A percentile compares a stretch with the other conserved stretches of the same genome.
Conservation (phyloP, 2,797 vertebrate genomes). For the Pseudochirops corinnae region DNA sequence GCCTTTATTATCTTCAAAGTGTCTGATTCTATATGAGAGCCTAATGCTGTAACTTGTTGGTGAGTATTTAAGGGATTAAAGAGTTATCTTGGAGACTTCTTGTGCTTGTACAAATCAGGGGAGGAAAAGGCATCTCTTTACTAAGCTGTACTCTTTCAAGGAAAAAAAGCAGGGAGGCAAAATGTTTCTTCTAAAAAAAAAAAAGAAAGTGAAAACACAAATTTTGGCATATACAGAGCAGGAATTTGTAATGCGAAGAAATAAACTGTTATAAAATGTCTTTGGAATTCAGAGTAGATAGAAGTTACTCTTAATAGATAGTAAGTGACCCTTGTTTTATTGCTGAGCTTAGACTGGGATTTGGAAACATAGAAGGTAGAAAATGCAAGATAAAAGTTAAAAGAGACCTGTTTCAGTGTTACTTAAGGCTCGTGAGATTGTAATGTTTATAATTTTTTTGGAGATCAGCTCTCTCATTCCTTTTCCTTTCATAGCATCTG, state of each 20-base stretch:
- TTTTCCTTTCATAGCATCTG: not conserved
- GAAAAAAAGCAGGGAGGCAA: slow-evolving; percentile 33
- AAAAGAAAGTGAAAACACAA: slow-evolving; percentile 20
- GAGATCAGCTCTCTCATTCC: not conserved
- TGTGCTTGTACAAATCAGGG: slow-evolving; percentile 20
- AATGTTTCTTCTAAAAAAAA: slow-evolving; percentile 28
- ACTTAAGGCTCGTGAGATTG: slow-evolving; percentile 19
- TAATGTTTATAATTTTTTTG: slow-evolving; percentile 32
- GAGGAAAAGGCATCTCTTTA: slow-evolving; percentile 21
- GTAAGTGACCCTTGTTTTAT: not conserved
- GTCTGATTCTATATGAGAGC: not conserved
- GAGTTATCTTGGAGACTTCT: slow-evolving; percentile 17
- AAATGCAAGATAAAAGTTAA: not conserved
- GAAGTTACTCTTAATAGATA: not conserved
- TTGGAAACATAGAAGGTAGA: not conserved
- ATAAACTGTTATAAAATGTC: not conserved
- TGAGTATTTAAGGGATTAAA: slow-evolving; percentile 32
- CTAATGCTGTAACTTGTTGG: not conserved
- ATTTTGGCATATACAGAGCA: too few relatives aligned
- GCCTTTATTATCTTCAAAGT: not conserved
- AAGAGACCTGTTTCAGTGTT: not conserved
- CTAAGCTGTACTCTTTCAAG: not conserved
- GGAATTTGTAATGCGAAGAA: too few relatives aligned
- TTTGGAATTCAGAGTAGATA: slow-evolving; percentile 14
- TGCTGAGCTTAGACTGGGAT: not conserved